phyloP scores from a whole-genome alignment of 2,113 vertebrate genomes.

The Onychostoma macrolepis region DNA sequence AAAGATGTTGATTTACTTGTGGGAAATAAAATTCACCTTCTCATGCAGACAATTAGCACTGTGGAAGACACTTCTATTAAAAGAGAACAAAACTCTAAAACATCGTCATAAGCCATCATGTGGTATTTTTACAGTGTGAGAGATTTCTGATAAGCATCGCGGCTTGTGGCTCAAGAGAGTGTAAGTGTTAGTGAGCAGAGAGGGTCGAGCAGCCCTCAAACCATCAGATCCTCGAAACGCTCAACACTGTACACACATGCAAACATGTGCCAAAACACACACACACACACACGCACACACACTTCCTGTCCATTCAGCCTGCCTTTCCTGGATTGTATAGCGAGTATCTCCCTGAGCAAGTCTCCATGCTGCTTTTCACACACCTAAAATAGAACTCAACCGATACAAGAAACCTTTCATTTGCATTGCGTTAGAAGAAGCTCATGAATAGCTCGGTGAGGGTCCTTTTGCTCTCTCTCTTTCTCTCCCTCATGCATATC shows the following conservation, averaged over 20 bases:
- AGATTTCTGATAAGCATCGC: background rate
- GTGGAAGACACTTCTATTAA: too few species aligned
- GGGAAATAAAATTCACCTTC: too few species aligned
- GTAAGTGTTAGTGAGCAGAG: slow-evolving; percentile 6
- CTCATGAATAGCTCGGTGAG: slow-evolving; percentile 19
- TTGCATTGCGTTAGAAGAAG: slow-evolving; percentile 17
- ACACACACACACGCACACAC: background rate
- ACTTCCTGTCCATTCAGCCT: slow-evolving; percentile 36
- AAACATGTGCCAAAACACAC: background rate
- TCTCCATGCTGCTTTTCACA: slow-evolving; percentile 35
- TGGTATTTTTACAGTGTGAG: background rate
- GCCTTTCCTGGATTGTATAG: slow-evolving; percentile 16
- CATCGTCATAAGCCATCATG: background rate
- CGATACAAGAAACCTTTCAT: slow-evolving; percentile 32
- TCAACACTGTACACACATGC: background rate
- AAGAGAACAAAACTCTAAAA: too few species aligned
- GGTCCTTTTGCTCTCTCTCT: background rate
- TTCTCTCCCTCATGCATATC: background rate
- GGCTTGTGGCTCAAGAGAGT: slow-evolving; percentile 1
- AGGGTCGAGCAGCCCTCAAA: background rate
- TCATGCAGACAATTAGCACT: too few species aligned
- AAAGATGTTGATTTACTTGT: too few species aligned
- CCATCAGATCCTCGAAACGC: background rate
- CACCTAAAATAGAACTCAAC: slow-evolving; percentile 31
- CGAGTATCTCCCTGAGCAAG: slow-evolving; percentile 24